Evolutionary conservation across 1,140 invertebrate species (phyloP).

Genomic region (Acromyrmex heyeri): DNA sequence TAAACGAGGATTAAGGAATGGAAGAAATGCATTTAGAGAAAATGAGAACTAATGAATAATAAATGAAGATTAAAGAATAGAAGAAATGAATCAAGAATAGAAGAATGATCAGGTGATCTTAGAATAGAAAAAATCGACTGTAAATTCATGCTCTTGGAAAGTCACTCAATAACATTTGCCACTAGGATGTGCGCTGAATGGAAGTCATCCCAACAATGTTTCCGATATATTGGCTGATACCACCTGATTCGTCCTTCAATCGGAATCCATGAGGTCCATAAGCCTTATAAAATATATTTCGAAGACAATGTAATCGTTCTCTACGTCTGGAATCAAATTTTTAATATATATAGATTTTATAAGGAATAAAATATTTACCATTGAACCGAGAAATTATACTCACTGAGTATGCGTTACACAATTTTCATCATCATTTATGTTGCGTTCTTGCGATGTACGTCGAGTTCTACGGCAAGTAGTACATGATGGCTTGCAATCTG

Average conservation of each 20-base stretch:
- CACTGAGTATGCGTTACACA: conserved; percentile 77
- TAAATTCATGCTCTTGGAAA: conserved; percentile 72
- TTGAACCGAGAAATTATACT: conserved; percentile 60
- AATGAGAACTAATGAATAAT: no score
- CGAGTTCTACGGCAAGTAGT: conserved; percentile 76
- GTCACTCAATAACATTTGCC: conserved; percentile 77
- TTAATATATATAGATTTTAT: conserved; percentile 27
- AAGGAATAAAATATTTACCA: not conserved
- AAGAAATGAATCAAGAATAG: not conserved
- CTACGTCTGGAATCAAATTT: conserved; percentile 82
- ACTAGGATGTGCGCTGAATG: conserved; percentile 85
- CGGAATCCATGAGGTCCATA: conserved; percentile 87
- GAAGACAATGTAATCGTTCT: conserved; percentile 87
- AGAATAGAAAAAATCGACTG: conserved; percentile 16
- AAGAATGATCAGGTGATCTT: not conserved
- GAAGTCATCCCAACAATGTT: conserved; percentile 87
- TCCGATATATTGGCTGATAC: conserved; percentile 85
- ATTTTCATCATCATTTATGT: conserved; percentile 84
- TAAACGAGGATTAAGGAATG: no score
- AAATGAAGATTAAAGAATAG: not conserved
- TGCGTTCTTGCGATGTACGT: conserved; percentile 83
- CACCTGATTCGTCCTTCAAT: conserved; percentile 86
- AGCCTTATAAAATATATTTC: conserved; percentile 87
- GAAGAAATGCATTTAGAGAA: no score
- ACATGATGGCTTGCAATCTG: conserved; percentile 81